Evolutionary conservation across 2,113 vertebrate species (phyloP).

Genomic region (Geococcyx californianus): DNA sequence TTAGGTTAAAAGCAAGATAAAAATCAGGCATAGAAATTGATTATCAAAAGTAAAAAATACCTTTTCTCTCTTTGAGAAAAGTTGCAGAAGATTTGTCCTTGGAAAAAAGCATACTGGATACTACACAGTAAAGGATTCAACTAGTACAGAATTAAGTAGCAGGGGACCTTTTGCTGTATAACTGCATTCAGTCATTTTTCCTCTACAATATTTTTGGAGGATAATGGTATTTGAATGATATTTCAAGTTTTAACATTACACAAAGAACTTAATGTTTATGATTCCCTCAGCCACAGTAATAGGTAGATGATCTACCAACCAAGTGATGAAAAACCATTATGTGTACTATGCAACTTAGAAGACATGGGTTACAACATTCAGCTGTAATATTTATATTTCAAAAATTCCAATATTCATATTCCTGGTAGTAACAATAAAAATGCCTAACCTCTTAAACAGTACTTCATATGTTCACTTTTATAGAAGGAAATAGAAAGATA

Average conservation of each 20-base stretch:
- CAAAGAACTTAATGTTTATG: neutral
- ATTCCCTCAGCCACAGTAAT: neutral
- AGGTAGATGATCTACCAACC: neutral
- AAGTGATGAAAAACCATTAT: neutral
- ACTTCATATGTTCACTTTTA: neutral
- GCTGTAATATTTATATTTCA: neutral
- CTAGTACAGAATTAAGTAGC: neutral
- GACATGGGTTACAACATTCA: neutral
- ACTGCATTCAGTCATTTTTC: neutral
- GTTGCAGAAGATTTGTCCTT: neutral
- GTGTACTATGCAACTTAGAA: neutral
- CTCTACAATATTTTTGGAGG: neutral
- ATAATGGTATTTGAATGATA: neutral
- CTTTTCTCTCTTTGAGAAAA: neutral
- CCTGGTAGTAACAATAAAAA: neutral
- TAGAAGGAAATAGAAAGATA: neutral
- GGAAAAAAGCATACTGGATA: neutral
- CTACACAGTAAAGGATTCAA: neutral
- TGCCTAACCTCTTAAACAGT: neutral
- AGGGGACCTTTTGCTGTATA: neutral
- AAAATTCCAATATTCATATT: neutral
- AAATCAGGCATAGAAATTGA: neutral
- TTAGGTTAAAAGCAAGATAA: neutral
- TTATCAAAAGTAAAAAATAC: neutral
- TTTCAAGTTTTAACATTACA: neutral